Evolutionary conservation across 2,797 vertebrate species (phyloP).

Genomic region (Poeciliopsis paucimaculata): DNA sequence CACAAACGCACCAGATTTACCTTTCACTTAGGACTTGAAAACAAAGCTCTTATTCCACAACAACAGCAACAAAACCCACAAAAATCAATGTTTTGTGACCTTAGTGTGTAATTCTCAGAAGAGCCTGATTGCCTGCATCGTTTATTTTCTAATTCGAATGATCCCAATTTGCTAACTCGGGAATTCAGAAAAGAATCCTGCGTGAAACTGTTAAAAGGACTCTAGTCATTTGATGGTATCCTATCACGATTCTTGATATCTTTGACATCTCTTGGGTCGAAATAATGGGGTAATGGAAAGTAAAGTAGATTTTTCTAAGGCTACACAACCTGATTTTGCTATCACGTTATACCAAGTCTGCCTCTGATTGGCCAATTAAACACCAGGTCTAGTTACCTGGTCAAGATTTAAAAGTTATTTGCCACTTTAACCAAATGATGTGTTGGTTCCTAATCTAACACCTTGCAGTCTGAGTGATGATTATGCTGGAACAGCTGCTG

Average conservation of each 20-base stretch:
- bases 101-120: neutral
- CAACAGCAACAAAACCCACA: neutral
- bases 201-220: neutral
- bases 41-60: neutral
- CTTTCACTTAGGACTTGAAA: neutral
- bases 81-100: neutral
- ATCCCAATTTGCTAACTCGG: neutral
- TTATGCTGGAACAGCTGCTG: neutral
- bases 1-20: neutral
- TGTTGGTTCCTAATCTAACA: neutral
- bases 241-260: neutral
- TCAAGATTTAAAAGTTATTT: neutral
- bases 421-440: neutral
- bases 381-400: neutral
- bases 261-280: neutral
- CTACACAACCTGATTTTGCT: neutral
- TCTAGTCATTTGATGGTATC: neutral
- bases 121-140: neutral
- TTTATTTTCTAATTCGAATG: neutral
- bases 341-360: neutral
- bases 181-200: neutral
- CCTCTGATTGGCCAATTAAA: neutral
- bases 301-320: neutral
- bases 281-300: neutral
- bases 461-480: neutral